Conservation (phyloP, 2,797 vertebrate genomes). For the Cryptoprocta ferox region DNA sequence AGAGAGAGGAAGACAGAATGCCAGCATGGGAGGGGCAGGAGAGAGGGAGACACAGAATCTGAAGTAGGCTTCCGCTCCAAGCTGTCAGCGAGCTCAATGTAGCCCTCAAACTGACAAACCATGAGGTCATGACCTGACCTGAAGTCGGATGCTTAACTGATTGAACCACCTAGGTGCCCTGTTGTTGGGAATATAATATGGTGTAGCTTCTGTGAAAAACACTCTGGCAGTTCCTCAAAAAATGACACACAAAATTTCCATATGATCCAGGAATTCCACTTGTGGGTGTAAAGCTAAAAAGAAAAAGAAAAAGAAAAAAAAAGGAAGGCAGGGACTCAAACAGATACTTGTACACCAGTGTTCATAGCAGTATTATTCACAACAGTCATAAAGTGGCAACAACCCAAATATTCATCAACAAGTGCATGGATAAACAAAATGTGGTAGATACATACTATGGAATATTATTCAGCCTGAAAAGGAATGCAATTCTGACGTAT, state of each 20-base stretch:
- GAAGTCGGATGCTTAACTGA: too few relatives aligned
- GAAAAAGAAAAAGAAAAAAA: neutral
- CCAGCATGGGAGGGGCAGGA: too few relatives aligned
- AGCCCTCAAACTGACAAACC: too few relatives aligned
- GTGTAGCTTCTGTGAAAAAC: neutral
- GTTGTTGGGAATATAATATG: neutral
- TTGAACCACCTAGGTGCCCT: too few relatives aligned
- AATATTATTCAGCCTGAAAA: neutral
- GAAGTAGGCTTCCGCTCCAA: too few relatives aligned
- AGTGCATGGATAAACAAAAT: neutral
- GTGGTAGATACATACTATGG: neutral
- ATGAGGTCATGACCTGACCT: too few relatives aligned
- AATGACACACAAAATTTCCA: neutral
- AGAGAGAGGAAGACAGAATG: too few relatives aligned
- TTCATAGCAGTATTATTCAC: neutral
- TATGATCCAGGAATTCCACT: neutral
- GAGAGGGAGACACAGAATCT: too few relatives aligned
- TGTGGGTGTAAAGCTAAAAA: neutral
- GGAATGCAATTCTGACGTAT: neutral
- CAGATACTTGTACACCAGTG: neutral
- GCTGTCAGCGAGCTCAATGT: too few relatives aligned
- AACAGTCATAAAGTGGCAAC: neutral
- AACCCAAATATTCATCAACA: neutral
- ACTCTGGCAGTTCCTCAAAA: neutral
- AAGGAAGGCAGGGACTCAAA: neutral